Evolutionary conservation across 2,797 vertebrate species (phyloP).

Genomic region (Heteromormyrus szaboi): DNA sequence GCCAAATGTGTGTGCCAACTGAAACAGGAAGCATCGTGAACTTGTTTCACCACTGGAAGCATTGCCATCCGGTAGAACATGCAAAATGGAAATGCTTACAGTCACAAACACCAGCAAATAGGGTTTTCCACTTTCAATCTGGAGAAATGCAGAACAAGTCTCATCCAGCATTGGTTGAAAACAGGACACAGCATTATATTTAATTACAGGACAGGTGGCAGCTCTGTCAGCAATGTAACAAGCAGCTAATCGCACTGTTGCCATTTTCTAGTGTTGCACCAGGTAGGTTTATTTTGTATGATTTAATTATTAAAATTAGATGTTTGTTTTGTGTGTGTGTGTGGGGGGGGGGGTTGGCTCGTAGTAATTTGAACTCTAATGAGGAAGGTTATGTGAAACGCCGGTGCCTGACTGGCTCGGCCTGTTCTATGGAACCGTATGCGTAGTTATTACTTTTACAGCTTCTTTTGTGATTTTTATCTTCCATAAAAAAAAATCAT

Average conservation of each 20-base stretch:
- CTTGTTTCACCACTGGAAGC: neutral
- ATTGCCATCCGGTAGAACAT: neutral
- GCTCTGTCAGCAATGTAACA: neutral
- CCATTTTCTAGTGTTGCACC: neutral
- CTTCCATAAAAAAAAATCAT: neutral
- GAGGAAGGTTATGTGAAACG: neutral
- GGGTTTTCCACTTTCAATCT: neutral
- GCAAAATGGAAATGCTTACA: neutral
- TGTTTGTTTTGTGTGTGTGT: neutral
- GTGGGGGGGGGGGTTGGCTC: neutral
- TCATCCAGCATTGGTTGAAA: neutral
- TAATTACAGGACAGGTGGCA: neutral
- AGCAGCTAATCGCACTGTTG: neutral
- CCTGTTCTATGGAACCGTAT: neutral
- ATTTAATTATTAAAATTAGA: neutral
- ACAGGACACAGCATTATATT: neutral
- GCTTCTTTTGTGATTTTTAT: neutral
- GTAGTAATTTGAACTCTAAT: neutral
- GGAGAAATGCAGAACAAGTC: neutral
- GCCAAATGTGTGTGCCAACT: neutral
- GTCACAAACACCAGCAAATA: neutral
- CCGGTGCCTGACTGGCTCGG: neutral
- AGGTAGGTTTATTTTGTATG: neutral
- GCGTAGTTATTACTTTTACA: neutral
- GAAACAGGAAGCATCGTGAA: neutral